These are phyloP conservation scores for Proteles cristata DNA, from an alignment of 2,113 vertebrate genomes.

Conservation along the genomic window DNA sequence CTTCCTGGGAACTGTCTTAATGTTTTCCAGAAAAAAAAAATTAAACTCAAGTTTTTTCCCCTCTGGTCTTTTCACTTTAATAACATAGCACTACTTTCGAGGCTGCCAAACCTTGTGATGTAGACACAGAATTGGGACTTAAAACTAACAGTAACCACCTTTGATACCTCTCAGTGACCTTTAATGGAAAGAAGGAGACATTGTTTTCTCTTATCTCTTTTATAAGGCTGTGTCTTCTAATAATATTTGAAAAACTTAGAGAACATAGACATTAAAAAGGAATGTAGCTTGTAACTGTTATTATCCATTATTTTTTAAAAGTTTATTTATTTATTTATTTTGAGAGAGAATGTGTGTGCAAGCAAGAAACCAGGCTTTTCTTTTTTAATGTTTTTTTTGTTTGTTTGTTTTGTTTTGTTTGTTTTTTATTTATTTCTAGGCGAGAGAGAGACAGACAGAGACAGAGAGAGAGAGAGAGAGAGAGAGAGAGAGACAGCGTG, in stretches of 20 bases:
- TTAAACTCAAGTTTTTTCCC: neutral
- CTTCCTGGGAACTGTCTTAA: neutral
- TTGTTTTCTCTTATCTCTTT: neutral
- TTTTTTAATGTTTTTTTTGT: no score
- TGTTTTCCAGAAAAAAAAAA: neutral
- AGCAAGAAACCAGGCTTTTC: neutral
- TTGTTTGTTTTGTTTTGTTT: no score
- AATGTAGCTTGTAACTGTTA: neutral
- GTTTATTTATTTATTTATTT: no score
- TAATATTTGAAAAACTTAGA: neutral
- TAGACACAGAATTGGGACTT: neutral
- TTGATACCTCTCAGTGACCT: neutral
- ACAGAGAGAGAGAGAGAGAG: no score
- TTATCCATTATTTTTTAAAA: neutral
- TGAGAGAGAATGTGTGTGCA: no score
- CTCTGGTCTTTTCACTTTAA: neutral
- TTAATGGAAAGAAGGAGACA: neutral
- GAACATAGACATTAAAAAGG: neutral
- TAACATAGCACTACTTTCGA: neutral
- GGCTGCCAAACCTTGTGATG: neutral
- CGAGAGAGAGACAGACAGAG: no score
- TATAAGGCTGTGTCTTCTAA: neutral
- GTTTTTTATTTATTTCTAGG: no score
- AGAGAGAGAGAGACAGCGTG: no score
- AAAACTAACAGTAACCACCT: neutral